These are phyloP conservation scores for Lagopus leucura DNA, from an alignment of 2,113 vertebrate species.

Conservation along the genomic window DNA sequence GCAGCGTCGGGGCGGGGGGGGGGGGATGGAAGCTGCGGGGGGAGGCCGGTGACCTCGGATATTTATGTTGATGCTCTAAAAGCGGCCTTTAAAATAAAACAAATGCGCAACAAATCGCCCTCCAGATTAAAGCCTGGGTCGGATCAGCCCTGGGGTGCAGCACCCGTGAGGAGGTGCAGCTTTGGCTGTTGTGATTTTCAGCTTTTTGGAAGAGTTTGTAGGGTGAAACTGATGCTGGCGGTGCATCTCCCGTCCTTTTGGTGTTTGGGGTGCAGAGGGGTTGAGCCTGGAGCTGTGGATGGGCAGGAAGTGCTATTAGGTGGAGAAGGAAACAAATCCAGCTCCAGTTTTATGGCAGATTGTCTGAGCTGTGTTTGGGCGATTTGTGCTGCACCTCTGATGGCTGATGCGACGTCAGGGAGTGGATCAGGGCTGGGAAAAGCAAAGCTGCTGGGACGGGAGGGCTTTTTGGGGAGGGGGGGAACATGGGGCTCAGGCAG, in stretches of 20 bases:
- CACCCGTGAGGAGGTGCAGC: fast-evolving
- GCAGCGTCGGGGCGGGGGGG: conserved; percentile 17
- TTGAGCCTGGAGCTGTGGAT: background rate
- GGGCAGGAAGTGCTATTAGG: background rate
- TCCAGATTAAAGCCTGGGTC: background rate
- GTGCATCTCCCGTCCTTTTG: fast-evolving
- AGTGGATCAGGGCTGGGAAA: background rate
- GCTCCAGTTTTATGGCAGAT: background rate
- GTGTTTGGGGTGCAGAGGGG: background rate
- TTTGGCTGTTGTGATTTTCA: background rate
- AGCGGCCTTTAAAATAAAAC: background rate
- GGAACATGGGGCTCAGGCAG: background rate
- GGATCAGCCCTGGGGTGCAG: background rate
- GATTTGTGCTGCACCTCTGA: fast-evolving
- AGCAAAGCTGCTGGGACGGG: fast-evolving
- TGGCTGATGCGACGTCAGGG: fast-evolving
- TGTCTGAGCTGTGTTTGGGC: background rate
- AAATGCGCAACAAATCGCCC: background rate
- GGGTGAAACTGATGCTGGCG: background rate
- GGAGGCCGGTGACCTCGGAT: conserved; percentile 40
- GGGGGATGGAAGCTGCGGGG: background rate
- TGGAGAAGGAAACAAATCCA: background rate
- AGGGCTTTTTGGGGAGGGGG: background rate
- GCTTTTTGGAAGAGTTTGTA: background rate
- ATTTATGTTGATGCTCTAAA: conserved; percentile 57